Evolutionary conservation across 1,140 invertebrate species (phyloP), one percentile per base, ranked within the genome.

Genomic region (Oppia nitens): DNA sequence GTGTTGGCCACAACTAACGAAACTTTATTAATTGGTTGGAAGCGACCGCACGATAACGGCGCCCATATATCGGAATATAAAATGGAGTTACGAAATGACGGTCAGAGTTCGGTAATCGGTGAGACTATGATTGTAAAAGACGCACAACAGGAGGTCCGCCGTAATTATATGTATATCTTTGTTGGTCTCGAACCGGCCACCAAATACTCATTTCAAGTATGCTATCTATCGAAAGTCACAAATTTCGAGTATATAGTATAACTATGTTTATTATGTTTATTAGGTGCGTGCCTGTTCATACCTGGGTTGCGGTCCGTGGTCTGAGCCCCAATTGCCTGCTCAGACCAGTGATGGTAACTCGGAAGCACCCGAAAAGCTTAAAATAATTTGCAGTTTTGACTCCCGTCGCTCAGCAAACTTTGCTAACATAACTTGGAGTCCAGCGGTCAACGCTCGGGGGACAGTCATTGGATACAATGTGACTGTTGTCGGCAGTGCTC

Each of bases 1-100:
- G 55, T 67, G 47, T 55, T 67, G 48, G 59, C 66, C 1, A 61
- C 60, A 23, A 67, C 65, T n/a, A 67, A 67, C 53, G 62, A 66
- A 49, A 66, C 66, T 2, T 52, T 67, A 21, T 58, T 67, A 29
- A 63, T 67, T 49, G 66, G 65, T 12, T 67, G 66, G 66, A 52
- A 63, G 11, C 29, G 63, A 24, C 66, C 66, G 11, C 60, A 64
- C 26, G 64, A 67, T 54, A 67, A 67, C 23, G 66, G 66, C 3
- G 64, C 64, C 1, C 40, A 59, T 6, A 67, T 67, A 12, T 62
- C 45, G 12, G 55, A 63, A 27, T 67, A 67, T 53, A 51, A 64
- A 20, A 59, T 67, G 2, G 51, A 64, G 47, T 51, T 67, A 47
- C 21, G 25, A 45, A 53, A 60, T 49, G 66, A 28, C 65, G 20